A percentile compares a stretch with the other conserved stretches of the same genome.
Evolutionary conservation across 2,797 vertebrate species (phyloP).

Genomic region (Buphagus erythrorhynchus): DNA sequence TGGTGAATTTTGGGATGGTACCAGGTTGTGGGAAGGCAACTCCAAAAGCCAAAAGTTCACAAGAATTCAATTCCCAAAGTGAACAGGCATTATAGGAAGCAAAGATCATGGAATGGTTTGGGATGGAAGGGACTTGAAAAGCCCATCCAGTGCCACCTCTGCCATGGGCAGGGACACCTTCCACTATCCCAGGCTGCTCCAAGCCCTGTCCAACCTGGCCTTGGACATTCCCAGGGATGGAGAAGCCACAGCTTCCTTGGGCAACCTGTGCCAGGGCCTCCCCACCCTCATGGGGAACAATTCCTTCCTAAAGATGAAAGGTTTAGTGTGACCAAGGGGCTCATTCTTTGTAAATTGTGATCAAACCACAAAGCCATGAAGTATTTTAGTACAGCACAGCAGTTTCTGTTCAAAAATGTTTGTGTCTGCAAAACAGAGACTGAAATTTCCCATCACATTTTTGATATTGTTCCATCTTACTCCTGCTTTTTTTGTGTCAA

Average conservation of each 20-base stretch:
- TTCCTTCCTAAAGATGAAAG: background rate
- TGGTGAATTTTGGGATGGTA: background rate
- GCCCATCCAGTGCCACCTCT: too few species aligned
- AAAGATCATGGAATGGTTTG: background rate
- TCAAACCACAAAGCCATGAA: background rate
- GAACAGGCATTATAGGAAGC: background rate
- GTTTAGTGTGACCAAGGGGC: background rate
- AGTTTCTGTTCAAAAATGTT: background rate
- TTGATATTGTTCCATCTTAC: background rate
- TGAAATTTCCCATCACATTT: background rate
- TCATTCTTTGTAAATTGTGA: background rate
- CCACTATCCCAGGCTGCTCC: rapidly evolving
- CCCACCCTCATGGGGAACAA: background rate
- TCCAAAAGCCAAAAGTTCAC: background rate
- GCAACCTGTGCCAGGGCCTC: background rate
- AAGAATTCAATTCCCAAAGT: background rate
- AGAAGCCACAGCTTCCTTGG: background rate
- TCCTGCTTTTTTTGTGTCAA: background rate
- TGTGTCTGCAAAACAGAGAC: background rate
- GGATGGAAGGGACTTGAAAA: background rate
- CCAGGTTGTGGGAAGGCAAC: background rate
- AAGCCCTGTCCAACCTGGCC: background rate
- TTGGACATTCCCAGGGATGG: background rate
- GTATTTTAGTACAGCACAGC: background rate
- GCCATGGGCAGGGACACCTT: background rate